Base-by-base conservation (phyloP, 2,113 vertebrate species). In the Terrapene triunguis region DNA sequence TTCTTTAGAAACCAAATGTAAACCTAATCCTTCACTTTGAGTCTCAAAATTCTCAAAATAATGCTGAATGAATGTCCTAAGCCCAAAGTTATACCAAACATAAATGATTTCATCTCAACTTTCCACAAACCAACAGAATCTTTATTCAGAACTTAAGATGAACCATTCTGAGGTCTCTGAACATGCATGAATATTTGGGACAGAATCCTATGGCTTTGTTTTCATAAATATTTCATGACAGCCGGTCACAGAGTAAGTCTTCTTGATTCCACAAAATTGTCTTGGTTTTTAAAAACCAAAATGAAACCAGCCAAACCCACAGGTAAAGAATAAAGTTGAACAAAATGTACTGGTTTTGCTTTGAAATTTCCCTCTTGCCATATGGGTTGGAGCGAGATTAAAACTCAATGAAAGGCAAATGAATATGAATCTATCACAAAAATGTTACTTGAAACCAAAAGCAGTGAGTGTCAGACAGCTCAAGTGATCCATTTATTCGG, bases 91-190 rank as follows among this genome's bases (percentile, higher is more conserved):
- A 19, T 21, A 16, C 9, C 12, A 35, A 25, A 13, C 6, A 42
- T 44, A 35, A 6, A 2, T 12, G 5, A 69, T 38, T 69, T 55
- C 29, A 72, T 82, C 12, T 48, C 6, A 10, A 27, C 29, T 19
- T 22, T 19, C 80, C 25, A n/a, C 21, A 1, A 13, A 13, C 10
- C 24, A 47, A 44, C 42, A 78, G 74, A 76, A 78, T 44, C 74
- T 72, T 72, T 78, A 16, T 47, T 78, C 25, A 44, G 72, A 72
- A 32, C 9, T 38, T 51, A 59, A 53, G 72, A 24, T 51, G 19
- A 53, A 14, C n/a, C 0, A 0, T 38, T 24, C n/a, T 6, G 13
- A 10, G 3, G 17, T 2, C 42, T 27, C 62, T 50, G 11, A 85
- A 25, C 22, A 10, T 27, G 16, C 29, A 6, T 5, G 65, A 80